Conservation (phyloP, 1,140 invertebrate genomes). For the Chrysomallon squamiferum region DNA sequence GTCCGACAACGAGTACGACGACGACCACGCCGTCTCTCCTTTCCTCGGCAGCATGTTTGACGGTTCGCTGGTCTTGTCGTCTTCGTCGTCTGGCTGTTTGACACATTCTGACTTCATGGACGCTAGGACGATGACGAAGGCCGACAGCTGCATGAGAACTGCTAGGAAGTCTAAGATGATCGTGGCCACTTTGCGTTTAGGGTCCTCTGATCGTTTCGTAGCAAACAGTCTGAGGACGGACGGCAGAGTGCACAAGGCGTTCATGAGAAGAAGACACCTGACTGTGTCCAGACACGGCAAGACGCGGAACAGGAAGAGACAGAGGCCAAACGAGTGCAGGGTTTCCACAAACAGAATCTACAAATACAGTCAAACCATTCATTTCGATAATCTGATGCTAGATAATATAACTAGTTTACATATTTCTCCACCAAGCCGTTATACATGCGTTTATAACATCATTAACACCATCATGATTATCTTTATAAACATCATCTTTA, state of each 20-base stretch:
- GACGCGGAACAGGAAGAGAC: constrained; percentile 82
- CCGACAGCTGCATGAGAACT: constrained; percentile 33
- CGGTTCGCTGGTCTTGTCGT: background rate
- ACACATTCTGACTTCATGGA: constrained; percentile 35
- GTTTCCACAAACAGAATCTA: constrained; percentile 76
- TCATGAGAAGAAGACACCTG: constrained; percentile 92
- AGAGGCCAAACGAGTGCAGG: constrained; percentile 83
- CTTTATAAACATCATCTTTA: too few relatives aligned
- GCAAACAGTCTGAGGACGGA: constrained; percentile 65
- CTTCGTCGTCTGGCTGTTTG: constrained; percentile 1
- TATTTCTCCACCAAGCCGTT: too few relatives aligned
- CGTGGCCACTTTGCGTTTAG: constrained; percentile 25
- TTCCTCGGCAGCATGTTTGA: background rate
- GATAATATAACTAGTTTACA: too few relatives aligned
- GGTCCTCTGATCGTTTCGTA: constrained; percentile 31
- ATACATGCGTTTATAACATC: too few relatives aligned
- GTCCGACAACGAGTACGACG: constrained; percentile 29
- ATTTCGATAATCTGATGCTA: too few relatives aligned
- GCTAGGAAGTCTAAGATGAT: constrained; percentile 32
- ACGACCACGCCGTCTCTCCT: constrained; percentile 16
- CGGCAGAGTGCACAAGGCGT: constrained; percentile 90
- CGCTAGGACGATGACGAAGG: constrained; percentile 28
- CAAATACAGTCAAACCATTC: background rate
- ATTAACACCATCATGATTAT: too few relatives aligned
- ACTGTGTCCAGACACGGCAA: constrained; percentile 90